Evolutionary conservation across 2,113 vertebrate genomes (phyloP), one percentile per base, ranked within the genome.

Genomic region (cat (Felis catus)): DNA sequence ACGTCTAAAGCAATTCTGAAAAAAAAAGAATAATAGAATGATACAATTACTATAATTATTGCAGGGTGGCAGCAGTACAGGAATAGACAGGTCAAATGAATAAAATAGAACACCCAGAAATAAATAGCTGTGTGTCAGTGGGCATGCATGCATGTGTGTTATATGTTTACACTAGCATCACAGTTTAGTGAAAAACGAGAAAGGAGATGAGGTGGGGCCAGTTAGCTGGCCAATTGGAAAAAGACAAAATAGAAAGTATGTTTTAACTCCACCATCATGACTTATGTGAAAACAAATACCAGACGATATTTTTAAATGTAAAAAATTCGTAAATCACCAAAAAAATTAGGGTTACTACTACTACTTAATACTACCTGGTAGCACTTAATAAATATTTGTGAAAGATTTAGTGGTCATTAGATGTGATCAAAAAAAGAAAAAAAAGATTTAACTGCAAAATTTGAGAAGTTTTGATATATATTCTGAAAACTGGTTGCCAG

Each of bases 11-110:
- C 18, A 90, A 87, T 68, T 74, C 51, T 91, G 31, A 53, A 95
- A 71, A 89, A 61, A 70, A 31, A 95, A 92, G 23, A 58, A 66
- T 76, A 78, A 19, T 79, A 25, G n/a, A 70, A 89, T 83, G 41
- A 73, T 66, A 29, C 8, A 94, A 48, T 84, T 81, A 76, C 36
- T 88, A 21, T n/a, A 88, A 84, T 95, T 45, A 73, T 87, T 92
- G 21, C 16, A 91, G 4, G 70, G 21, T 13, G 8, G 16, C 36
- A 70, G 14, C 27, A 23, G n/a, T 39, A 45, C 33, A 83, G 48
- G 33, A 87, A 80, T 45, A 71, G 48, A 92, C 31, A 70, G 39
- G 29, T 80, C 76, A 88, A 65, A 71, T 53, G 21, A 73, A 55
- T 7, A 80, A 58, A 70, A 53, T 7, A 58, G 45, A 66, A 55